Base-by-base conservation (phyloP, 2,797 vertebrate species). In the Peromyscus melanophrys region DNA sequence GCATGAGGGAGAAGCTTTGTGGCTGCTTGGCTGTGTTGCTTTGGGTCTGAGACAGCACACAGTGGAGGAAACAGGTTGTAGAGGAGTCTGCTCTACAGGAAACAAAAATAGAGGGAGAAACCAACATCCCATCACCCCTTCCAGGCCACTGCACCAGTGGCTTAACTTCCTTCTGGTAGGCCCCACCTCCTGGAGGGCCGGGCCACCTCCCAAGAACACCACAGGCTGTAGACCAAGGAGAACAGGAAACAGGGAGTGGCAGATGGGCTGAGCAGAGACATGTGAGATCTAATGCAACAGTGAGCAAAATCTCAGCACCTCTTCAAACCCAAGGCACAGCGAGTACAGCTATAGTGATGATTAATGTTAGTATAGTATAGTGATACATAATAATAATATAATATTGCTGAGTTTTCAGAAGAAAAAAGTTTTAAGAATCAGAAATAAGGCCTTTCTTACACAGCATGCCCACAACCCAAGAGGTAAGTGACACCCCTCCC, bases 361-460 rank as follows among this genome's bases (percentile, higher is more conserved):
- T 2, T 81, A 61, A 40, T n/a, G 37, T 57, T 52, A 23, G 10
- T 7, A 16, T 25, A 55, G 55, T 5, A 27, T 27, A n/a, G 17
- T 37, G 21, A 37, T 37, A 25, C 2, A 27, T 6, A 4, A 16
- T 81, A 34, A 37, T 37, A 25, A 25, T 37, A 57, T 61, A 23
- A 57, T 57, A 57, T 37, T 10, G 3, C 7, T 81, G 52, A 57
- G 52, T 57, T 57, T 25, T 55, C 78, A 25, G 31, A 37, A 57
- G 34, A 52, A 57, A 37, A 23, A 55, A n/a, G 11, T 3, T 11
- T 61, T 82, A 43, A 78, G 69, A 90, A 25, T 40, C 37, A 17
- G 27, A 78, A 80, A 25, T 77, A 61, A 84, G 90, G 19, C 6
- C 34, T 96, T 95, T 78, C 49, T 75, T 84, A 75, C 40, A 84